A percentile compares a stretch with the other conserved stretches of the same genome.
Evolutionary conservation across 1,140 invertebrate genomes (phyloP).

Genomic region (Cyclina sinensis): DNA sequence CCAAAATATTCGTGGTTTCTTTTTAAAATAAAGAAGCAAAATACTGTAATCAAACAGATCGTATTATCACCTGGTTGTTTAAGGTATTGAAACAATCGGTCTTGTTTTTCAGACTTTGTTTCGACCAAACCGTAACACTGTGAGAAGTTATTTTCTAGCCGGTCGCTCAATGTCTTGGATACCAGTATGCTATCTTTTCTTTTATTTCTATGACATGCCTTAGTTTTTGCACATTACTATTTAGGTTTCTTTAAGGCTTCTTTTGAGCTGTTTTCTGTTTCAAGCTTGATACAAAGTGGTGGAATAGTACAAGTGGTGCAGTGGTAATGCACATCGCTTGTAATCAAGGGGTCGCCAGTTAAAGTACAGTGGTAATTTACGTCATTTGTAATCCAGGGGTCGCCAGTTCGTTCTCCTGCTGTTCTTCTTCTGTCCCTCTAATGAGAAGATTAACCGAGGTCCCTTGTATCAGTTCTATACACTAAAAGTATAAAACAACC

Average conservation of each 20-base stretch:
- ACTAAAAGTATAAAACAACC: too few species aligned
- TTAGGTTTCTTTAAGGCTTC: neutral
- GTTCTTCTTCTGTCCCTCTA: too few species aligned
- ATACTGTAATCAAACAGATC: neutral
- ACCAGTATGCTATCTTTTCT: constrained; percentile 74
- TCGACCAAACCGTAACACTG: constrained; percentile 66
- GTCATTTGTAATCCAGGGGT: too few species aligned
- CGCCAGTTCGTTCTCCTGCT: too few species aligned
- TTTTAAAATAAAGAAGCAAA: neutral
- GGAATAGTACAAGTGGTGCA: too few species aligned
- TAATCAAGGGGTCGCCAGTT: too few species aligned
- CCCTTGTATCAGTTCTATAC: too few species aligned
- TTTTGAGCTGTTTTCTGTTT: neutral
- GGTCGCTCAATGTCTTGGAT: constrained; percentile 86
- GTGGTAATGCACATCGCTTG: too few species aligned
- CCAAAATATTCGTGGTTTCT: too few species aligned
- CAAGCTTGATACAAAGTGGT: neutral
- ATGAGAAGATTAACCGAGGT: too few species aligned
- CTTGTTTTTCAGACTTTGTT: constrained; percentile 66
- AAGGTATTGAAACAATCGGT: constrained; percentile 2
- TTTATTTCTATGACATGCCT: neutral
- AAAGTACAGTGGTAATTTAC: too few species aligned
- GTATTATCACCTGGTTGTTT: neutral
- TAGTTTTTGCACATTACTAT: neutral
- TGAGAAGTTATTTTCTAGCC: constrained; percentile 88